Evolutionary conservation across 2,113 vertebrate genomes (phyloP).

Genomic region (Crotalus helleri): DNA sequence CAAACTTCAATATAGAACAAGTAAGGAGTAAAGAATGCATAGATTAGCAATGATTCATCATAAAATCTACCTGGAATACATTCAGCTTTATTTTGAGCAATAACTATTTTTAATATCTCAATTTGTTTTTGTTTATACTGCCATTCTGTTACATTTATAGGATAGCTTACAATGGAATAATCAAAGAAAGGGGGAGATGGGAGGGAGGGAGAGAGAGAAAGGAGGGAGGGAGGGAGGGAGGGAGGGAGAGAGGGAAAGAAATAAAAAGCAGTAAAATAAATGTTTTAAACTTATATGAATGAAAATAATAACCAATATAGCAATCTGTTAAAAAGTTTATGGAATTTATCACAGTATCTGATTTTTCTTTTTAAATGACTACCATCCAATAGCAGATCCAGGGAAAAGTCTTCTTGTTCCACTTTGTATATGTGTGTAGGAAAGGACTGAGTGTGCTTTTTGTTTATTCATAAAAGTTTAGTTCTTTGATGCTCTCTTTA

Average conservation of each 20-base stretch:
- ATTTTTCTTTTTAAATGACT: not conserved
- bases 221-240: too few species aligned
- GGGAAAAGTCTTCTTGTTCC: not conserved
- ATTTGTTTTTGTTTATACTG: not conserved
- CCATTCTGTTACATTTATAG: not conserved
- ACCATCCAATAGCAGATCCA: not conserved
- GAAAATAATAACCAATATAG: not conserved
- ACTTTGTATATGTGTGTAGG: not conserved
- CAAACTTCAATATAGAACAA: not conserved
- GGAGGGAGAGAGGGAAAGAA: too few species aligned
- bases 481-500: not conserved
- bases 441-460: not conserved
- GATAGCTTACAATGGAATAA: not conserved
- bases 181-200: too few species aligned
- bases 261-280: not conserved
- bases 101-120: not conserved
- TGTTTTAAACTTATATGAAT: not conserved
- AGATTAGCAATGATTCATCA: not conserved
- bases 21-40: not conserved
- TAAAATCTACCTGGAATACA: not conserved
- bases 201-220: too few species aligned
- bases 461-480: constrained; percentile 25
- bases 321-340: not conserved
- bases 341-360: not conserved
- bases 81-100: not conserved